Percentiles rank a stretch among this genome's conserved stretches.
Evolutionary conservation across 2,113 vertebrate genomes (phyloP).

Genomic region (Sinocyclocheilus anophthalmus): DNA sequence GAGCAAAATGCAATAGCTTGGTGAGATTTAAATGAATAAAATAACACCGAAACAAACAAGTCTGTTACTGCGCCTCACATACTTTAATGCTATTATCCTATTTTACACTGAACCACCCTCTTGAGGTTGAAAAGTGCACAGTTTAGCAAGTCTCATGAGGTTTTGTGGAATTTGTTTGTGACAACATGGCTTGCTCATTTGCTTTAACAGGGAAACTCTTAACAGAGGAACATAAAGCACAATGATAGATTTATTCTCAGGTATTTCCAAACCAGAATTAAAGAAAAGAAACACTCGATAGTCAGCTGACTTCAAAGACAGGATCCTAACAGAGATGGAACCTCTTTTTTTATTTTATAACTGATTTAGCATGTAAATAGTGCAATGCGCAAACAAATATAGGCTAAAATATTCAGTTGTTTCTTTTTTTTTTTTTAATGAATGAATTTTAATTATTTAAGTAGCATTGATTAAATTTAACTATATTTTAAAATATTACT

Average conservation of each 20-base stretch:
- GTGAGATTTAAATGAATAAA: conserved; percentile 32
- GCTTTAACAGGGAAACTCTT: not conserved
- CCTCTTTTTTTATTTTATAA: too few relatives aligned
- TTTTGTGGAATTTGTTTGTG: conserved; percentile 34
- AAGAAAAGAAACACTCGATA: not conserved
- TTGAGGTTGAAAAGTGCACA: not conserved
- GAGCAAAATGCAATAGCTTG: conserved; percentile 43
- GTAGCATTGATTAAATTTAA: too few relatives aligned
- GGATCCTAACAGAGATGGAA: not conserved
- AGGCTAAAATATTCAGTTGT: not conserved
- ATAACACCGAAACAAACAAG: conserved; percentile 12
- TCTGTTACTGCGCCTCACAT: not conserved
- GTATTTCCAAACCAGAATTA: not conserved
- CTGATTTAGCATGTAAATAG: not conserved
- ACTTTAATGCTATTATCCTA: conserved; percentile 14
- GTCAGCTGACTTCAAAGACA: not conserved
- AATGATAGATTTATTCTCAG: not conserved
- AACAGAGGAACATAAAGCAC: not conserved
- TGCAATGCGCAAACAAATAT: not conserved
- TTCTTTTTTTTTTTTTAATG: not conserved
- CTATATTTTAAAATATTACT: too few relatives aligned
- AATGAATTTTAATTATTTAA: not conserved
- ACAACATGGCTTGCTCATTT: not conserved
- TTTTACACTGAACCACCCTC: conserved; percentile 2
- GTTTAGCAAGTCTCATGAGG: conserved; percentile 20